Evolutionary conservation across 2,888 invertebrate species (phyloP).

Genomic region (Bellardia bayeri): DNA sequence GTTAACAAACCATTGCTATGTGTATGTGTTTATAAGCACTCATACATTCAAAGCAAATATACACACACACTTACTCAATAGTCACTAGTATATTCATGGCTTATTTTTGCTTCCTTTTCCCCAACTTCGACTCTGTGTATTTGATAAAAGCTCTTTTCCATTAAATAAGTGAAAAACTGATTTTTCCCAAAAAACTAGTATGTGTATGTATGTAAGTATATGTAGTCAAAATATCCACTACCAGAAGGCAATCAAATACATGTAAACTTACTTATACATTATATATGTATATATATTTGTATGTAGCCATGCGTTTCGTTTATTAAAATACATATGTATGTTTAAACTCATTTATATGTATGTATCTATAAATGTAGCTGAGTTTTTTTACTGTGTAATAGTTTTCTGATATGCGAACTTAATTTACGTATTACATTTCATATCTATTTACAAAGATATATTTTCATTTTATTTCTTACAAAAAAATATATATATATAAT

Average conservation of each 20-base stretch:
- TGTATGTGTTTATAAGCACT: conserved; percentile 3
- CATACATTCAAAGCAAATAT: conserved; percentile 6
- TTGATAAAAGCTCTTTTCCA: conserved; percentile 61
- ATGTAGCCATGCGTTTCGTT: background rate
- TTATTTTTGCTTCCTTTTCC: background rate
- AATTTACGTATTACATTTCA: conserved; percentile 6
- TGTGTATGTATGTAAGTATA: conserved; percentile 6
- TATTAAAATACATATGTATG: conserved; percentile 1
- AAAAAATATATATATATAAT: background rate
- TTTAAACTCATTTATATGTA: background rate
- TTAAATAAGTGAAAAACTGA: conserved; percentile 60
- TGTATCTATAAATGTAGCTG: background rate
- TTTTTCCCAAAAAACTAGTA: conserved; percentile 42
- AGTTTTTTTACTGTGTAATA: background rate
- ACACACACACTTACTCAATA: background rate
- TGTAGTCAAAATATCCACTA: conserved; percentile 26
- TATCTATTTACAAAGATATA: conserved; percentile 9
- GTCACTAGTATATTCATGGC: conserved; percentile 23
- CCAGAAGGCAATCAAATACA: conserved; percentile 28
- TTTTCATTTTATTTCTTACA: background rate
- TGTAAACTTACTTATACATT: background rate
- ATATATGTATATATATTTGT: background rate
- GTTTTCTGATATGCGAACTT: conserved; percentile 8
- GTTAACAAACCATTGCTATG: conserved; percentile 53
- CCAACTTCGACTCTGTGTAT: conserved; percentile 2